A percentile compares a stretch with the other conserved stretches of the same genome.
These are phyloP conservation scores for Burhinus oedicnemus DNA, from an alignment of 2,113 vertebrate species.

Conservation along the genomic window DNA sequence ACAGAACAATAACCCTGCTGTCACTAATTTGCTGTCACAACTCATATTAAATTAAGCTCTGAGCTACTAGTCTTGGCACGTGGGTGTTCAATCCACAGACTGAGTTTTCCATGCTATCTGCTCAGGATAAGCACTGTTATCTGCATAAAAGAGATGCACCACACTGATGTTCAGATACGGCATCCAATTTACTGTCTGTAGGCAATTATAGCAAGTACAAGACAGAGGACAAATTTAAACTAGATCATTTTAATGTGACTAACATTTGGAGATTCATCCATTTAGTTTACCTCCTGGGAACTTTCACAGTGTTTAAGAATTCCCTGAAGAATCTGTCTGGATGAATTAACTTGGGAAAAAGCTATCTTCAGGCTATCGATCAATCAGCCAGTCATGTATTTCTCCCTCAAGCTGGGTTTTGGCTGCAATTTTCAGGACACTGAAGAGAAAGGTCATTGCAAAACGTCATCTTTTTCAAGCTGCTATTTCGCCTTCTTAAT, in stretches of 20 bases:
- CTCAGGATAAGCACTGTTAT: neutral
- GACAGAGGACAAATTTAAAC: constrained; percentile 27
- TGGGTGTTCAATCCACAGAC: neutral
- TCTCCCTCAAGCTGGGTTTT: neutral
- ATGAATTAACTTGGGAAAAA: neutral
- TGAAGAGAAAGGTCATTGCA: neutral
- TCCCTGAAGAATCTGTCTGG: neutral
- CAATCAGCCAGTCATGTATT: neutral
- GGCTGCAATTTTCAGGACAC: neutral
- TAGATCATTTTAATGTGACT: neutral
- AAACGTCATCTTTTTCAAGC: neutral
- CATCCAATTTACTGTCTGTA: neutral
- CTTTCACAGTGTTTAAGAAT: neutral
- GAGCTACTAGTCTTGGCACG: neutral
- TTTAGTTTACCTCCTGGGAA: neutral
- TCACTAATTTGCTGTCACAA: neutral
- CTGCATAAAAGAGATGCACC: neutral
- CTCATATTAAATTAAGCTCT: neutral
- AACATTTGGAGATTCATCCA: constrained; percentile 10
- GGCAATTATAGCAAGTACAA: constrained; percentile 13
- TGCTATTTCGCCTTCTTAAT: neutral
- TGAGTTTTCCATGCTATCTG: neutral
- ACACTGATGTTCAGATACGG: neutral
- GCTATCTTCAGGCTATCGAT: neutral
- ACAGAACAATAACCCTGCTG: neutral